Evolutionary conservation across 2,797 vertebrate species (phyloP).

Genomic region (Scolopax rusticola): DNA sequence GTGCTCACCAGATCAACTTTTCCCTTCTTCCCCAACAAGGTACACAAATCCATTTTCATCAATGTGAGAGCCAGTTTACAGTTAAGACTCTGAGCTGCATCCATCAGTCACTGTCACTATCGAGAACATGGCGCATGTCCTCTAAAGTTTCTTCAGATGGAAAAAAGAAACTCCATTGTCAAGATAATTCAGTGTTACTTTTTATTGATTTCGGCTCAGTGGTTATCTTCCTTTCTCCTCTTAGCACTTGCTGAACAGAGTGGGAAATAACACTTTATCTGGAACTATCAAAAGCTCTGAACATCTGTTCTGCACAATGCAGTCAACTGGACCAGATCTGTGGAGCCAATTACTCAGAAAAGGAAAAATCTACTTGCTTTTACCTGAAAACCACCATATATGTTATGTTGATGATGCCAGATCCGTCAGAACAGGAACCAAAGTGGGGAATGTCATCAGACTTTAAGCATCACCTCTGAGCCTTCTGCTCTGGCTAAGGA

Average conservation of each 20-base stretch:
- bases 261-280: not conserved
- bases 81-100: not conserved
- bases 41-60: not conserved
- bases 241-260: not conserved
- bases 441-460: not conserved
- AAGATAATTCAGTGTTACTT: not conserved
- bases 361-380: not conserved
- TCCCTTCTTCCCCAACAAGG: not conserved
- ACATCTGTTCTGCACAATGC: rapidly evolving
- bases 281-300: not conserved
- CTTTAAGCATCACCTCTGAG: not conserved
- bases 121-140: not conserved
- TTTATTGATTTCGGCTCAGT: not conserved
- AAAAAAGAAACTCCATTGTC: not conserved
- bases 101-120: constrained; percentile 15
- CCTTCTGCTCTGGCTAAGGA: not conserved
- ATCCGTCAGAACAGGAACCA: not conserved
- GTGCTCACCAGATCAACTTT: not conserved
- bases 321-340: not conserved
- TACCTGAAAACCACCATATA: not conserved
- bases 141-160: not conserved
- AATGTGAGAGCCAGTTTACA: not conserved
- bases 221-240: not conserved
- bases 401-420: not conserved
- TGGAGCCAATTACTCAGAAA: not conserved